Evolutionary conservation across 2,888 invertebrate species (phyloP).

Genomic region (Drosophila longiperda): DNA sequence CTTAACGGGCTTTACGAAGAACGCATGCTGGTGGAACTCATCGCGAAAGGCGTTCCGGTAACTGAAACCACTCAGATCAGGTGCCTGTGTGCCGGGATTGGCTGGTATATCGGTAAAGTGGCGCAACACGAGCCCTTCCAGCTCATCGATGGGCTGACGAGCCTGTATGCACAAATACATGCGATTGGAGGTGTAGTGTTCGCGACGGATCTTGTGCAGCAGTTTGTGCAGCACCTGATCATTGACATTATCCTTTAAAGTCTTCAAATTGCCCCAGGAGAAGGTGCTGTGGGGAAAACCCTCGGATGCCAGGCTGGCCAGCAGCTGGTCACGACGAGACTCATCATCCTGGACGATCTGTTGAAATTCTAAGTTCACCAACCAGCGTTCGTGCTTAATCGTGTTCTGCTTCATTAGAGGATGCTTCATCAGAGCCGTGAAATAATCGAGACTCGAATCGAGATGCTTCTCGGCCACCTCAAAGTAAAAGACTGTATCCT

Average conservation of each 20-base stretch:
- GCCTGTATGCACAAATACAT: constrained; percentile 95
- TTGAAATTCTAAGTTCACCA: constrained; percentile 96
- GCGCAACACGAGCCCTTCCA: constrained; percentile 84
- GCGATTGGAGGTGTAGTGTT: constrained; percentile 93
- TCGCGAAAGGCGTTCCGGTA: constrained; percentile 78
- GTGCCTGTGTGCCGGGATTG: constrained; percentile 87
- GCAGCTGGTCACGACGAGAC: constrained; percentile 91
- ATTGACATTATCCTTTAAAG: constrained; percentile 88
- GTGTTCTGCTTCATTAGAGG: constrained; percentile 94
- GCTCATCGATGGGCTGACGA: constrained; percentile 82
- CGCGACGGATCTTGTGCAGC: constrained; percentile 90
- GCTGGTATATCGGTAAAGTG: constrained; percentile 90
- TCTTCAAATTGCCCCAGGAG: constrained; percentile 93
- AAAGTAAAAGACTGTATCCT: constrained; percentile 95
- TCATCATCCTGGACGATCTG: constrained; percentile 91
- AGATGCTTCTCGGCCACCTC: constrained; percentile 93
- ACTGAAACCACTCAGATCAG: constrained; percentile 87
- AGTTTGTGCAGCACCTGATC: constrained; percentile 89
- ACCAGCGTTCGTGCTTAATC: constrained; percentile 94
- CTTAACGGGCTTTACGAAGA: constrained; percentile 91
- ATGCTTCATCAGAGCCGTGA: constrained; percentile 94
- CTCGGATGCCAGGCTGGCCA: constrained; percentile 89
- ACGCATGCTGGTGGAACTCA: constrained; percentile 84
- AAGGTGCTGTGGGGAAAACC: constrained; percentile 91
- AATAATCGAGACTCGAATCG: constrained; percentile 90